Conservation (phyloP, 2,113 vertebrate genomes). For the Phalacrocorax aristotelis region DNA sequence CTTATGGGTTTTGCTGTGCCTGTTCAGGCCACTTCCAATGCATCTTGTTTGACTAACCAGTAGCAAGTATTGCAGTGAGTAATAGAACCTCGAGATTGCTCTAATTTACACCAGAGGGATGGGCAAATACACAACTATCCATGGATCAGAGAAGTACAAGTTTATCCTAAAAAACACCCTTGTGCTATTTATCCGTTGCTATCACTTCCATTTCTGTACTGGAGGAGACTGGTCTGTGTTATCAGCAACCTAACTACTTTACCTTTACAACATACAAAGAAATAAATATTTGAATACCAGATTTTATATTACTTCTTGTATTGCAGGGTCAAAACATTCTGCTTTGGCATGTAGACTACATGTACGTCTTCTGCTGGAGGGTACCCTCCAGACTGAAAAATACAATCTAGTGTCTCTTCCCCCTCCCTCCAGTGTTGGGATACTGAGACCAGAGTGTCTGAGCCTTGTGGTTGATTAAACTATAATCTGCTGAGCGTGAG, state of each 20-base stretch:
- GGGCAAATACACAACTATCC: background rate
- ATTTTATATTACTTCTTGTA: background rate
- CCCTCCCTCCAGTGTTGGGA: background rate
- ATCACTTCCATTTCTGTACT: background rate
- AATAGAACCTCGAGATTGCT: background rate
- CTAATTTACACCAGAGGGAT: background rate
- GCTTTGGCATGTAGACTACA: background rate
- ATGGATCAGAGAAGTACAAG: background rate
- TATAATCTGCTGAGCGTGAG: background rate
- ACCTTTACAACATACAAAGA: background rate
- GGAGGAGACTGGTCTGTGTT: background rate
- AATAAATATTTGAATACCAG: background rate
- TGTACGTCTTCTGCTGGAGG: background rate
- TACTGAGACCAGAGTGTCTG: background rate
- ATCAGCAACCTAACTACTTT: background rate
- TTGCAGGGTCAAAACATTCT: background rate
- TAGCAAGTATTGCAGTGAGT: background rate
- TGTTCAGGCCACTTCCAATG: background rate
- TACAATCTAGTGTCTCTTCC: background rate
- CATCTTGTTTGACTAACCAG: background rate
- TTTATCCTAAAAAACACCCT: background rate
- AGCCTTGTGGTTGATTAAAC: background rate
- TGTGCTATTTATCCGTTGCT: background rate
- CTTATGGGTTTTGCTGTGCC: background rate
- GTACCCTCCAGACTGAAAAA: background rate